Evolutionary conservation across 2,888 invertebrate genomes (phyloP), one percentile per base, ranked within the genome.

Genomic region (Apeira syringaria): DNA sequence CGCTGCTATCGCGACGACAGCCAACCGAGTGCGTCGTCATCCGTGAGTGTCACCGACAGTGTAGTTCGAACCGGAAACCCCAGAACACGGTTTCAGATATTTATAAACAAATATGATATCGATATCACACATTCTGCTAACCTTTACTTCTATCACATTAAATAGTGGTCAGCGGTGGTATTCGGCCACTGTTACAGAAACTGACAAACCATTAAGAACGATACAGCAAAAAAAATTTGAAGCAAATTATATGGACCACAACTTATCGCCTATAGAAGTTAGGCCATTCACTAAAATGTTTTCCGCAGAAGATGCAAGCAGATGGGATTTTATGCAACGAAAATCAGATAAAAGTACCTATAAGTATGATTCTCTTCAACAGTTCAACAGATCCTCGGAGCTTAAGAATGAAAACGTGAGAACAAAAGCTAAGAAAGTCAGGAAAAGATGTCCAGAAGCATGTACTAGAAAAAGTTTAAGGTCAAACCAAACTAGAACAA

Each of bases 131-230:
- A 2, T 37, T 24, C 38, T 50, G 8, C 6, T 52, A 17, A 20
- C 33, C 64, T 13, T 63, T 31, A 32, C 47, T 45, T 30, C 17
- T n/a, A 35, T 68, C 6, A 29, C 53, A 6, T 42, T 47, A 5
- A 62, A 56, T 17, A 51, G 64, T 5, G 56, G 68, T 28, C 68
- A 76, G 48, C 56, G 51, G 3, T 82, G 83, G 84, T 80, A 78
- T 42, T 65, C 74, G 1, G 74, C 79, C 5, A 57, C 63, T 7
- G 36, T 67, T 1, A 24, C 61, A 8, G 68, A 66, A 35, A 60
- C 42, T 8, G 52, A 45, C 9, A 44, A 41, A 22, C 31, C 50
- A 3, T 53, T 29, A 22, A 36, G 13, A 24, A 26, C 37, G 22
- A 7, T 41, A 28, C 40, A 47, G 11, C 40, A 56, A 22, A 35